These are phyloP conservation scores for Lucilia sericata DNA, from an alignment of 1,140 invertebrate species.

Conservation along the genomic window DNA sequence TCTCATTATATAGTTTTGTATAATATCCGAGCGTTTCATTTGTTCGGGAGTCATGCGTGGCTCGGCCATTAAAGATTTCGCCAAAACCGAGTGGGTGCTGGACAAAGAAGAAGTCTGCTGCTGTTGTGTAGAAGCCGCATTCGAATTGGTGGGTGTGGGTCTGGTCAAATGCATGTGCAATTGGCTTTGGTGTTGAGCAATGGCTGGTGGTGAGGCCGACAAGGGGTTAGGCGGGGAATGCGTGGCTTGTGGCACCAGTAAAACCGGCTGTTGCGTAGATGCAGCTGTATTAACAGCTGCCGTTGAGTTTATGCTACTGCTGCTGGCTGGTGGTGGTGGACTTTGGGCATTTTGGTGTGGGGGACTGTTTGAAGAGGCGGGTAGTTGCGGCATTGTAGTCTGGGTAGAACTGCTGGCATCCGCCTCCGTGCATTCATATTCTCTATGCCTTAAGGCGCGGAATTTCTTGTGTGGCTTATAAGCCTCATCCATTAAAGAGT, in stretches of 20 bases:
- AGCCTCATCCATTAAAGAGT: conserved; percentile 92
- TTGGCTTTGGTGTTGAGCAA: conserved; percentile 66
- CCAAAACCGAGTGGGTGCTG: conserved; percentile 86
- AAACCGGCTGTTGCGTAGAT: not conserved
- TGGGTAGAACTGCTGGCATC: conserved; percentile 69
- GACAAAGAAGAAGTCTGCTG: conserved; percentile 70
- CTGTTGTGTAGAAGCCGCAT: conserved; percentile 44
- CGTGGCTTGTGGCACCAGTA: conserved; percentile 41
- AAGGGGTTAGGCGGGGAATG: conserved; percentile 16
- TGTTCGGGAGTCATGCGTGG: conserved; percentile 90
- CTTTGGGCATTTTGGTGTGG: conserved; percentile 45
- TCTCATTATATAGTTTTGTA: conserved; percentile 89
- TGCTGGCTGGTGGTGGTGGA: conserved; percentile 53
- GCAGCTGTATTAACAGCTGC: not conserved
- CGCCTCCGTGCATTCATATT: conserved; percentile 77
- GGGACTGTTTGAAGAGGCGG: conserved; percentile 46
- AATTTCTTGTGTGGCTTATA: conserved; percentile 97
- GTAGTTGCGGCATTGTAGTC: conserved; percentile 49
- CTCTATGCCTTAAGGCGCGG: conserved; percentile 82
- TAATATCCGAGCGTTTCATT: conserved; percentile 88
- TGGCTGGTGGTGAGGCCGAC: conserved; percentile 42
- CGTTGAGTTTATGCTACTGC: not conserved
- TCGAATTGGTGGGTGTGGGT: conserved; percentile 52
- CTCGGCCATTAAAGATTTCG: conserved; percentile 88
- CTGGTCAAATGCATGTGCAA: conserved; percentile 70